These are phyloP conservation scores for Fregata magnificens DNA, from an alignment of 2,113 vertebrate species.

Conservation along the genomic window DNA sequence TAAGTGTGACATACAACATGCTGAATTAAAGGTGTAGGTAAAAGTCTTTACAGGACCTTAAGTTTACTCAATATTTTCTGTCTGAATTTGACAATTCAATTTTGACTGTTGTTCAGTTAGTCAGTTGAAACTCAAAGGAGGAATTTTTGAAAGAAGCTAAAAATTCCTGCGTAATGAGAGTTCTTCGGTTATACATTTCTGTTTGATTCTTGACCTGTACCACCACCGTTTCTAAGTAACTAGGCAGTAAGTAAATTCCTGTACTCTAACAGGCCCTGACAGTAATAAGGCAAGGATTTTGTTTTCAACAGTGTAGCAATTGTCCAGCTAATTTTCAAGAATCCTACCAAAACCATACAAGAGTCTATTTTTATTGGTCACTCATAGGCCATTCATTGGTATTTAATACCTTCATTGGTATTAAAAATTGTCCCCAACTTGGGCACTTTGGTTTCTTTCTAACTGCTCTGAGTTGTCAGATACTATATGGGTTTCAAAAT, in stretches of 20 bases:
- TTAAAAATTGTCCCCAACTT: background rate
- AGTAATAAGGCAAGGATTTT: background rate
- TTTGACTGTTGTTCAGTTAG: background rate
- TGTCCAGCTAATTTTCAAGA: background rate
- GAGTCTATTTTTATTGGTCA: background rate
- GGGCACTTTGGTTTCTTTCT: background rate
- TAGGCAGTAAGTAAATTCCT: background rate
- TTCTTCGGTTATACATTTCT: background rate
- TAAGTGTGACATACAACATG: background rate
- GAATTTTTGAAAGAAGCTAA: background rate
- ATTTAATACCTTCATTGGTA: background rate
- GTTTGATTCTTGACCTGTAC: background rate
- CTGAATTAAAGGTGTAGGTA: background rate
- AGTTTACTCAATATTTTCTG: background rate
- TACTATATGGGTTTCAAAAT: background rate
- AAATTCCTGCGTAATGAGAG: background rate
- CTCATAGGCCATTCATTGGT: background rate
- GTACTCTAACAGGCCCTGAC: background rate
- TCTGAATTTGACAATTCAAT: background rate
- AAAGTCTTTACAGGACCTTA: background rate
- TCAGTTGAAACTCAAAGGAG: background rate
- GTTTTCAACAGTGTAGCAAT: background rate
- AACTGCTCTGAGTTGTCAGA: background rate
- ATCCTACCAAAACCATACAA: background rate
- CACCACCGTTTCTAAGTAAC: background rate